Base-by-base conservation (phyloP, 2,888 invertebrate species). In the Troides helena region DNA sequence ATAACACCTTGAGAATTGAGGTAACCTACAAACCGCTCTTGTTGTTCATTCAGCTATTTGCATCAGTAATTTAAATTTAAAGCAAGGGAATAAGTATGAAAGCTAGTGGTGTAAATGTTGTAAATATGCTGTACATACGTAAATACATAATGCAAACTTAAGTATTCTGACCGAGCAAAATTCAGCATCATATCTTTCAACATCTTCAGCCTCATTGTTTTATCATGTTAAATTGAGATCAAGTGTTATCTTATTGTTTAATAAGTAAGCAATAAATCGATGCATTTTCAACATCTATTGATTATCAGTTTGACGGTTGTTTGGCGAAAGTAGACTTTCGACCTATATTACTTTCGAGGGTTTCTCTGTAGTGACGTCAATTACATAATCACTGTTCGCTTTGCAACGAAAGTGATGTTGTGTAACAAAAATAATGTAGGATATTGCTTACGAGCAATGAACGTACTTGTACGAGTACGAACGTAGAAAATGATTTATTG, bases 361-460 rank as follows among this genome's bases (percentile, higher is more conserved):
- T 81, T 79, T 77, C 80, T 79, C 78, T 78, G 72, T 56, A 72
- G 74, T 91, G 91, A 92, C 92, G 92, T 92, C 89, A 89, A 85
- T 83, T 76, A 74, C 66, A 66, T 69, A 69, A 73, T 77, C 76
- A 74, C 71, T 73, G 75, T 76, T 75, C 74, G 76, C 75, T 77
- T 74, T 74, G 76, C 80, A 81, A 80, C 75, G 77, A 79, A 79
- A 79, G 80, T 81, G 80, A 80, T 75, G 76, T 85, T 86, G 76
- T 75, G 80, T 79, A 86, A 86, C 86, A 82, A 85, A 86, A 83
- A 80, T 81, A 82, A 84, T 79, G 74, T 78, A 81, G 62, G 70
- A 73, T 68, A 72, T 72, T 69, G 69, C 69, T 73, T 72, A 71
- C 62, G 67, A 61, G 56, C 72, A 67, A 70, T 69, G 67, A 64